Percentiles rank a stretch among this genome's conserved stretches.
These are phyloP conservation scores for Pteronura brasiliensis DNA, from an alignment of 2,113 vertebrate species.

Conservation along the genomic window DNA sequence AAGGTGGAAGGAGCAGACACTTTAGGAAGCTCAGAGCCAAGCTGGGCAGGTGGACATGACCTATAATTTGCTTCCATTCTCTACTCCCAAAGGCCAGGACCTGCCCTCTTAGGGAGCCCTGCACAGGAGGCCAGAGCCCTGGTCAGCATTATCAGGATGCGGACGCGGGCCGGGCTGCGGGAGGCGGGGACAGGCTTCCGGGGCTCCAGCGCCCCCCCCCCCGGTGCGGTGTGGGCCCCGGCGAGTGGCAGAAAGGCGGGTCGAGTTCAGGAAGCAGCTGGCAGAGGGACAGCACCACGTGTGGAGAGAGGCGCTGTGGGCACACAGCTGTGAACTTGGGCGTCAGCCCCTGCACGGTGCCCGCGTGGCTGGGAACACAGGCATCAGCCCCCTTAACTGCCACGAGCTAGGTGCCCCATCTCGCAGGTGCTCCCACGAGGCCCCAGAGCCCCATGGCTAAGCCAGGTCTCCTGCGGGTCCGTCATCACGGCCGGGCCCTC, in stretches of 20 bases:
- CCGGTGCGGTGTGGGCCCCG: accelerated
- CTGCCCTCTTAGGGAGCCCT: neutral
- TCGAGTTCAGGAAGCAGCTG: neutral
- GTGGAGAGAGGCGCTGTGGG: accelerated
- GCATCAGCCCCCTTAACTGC: neutral
- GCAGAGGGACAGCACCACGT: accelerated
- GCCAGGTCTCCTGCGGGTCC: neutral
- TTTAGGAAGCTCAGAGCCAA: too few species aligned
- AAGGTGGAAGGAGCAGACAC: neutral
- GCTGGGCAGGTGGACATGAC: accelerated
- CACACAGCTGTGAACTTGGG: too few species aligned
- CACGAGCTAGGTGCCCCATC: accelerated
- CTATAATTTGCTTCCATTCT: accelerated
- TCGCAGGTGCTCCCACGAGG: neutral
- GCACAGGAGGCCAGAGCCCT: accelerated
- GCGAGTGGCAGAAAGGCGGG: accelerated
- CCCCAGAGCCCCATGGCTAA: neutral
- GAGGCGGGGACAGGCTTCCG: accelerated
- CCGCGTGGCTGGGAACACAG: too few species aligned
- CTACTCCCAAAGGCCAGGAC: accelerated
- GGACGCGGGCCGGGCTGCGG: neutral
- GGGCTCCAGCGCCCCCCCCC: neutral
- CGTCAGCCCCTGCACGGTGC: accelerated
- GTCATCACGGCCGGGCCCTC: neutral
- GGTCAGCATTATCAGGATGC: accelerated